These are phyloP conservation scores for Himalopsyche tibetana DNA, from an alignment of 2,888 invertebrate genomes.

Conservation along the genomic window DNA sequence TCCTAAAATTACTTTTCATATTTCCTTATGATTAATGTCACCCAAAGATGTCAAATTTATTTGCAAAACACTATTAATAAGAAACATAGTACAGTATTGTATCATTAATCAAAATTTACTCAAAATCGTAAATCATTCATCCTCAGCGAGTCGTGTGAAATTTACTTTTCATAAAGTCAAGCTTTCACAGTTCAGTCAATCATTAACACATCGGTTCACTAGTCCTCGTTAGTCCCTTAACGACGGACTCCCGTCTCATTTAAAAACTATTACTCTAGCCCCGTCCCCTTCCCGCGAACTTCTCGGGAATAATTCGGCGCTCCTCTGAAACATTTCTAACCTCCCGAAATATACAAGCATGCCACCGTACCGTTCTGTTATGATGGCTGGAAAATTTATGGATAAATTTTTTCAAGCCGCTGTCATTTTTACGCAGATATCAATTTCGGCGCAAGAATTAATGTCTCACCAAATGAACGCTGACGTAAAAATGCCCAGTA, in stretches of 20 bases:
- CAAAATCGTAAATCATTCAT: constrained; percentile 54
- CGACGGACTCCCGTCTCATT: constrained; percentile 73
- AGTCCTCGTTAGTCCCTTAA: constrained; percentile 60
- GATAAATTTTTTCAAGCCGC: constrained; percentile 54
- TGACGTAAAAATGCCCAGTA: constrained; percentile 66
- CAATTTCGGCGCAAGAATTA: constrained; percentile 64
- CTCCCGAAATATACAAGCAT: constrained; percentile 48
- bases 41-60: constrained; percentile 11
- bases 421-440: constrained; percentile 63
- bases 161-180: constrained; percentile 58
- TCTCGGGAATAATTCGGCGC: constrained; percentile 36
- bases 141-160: constrained; percentile 56
- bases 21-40: constrained; percentile 27
- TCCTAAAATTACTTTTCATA: neutral
- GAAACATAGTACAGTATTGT: neutral
- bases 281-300: constrained; percentile 32
- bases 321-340: constrained; percentile 17
- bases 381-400: constrained; percentile 62
- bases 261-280: constrained; percentile 73
- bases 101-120: constrained; percentile 45
- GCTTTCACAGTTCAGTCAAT: constrained; percentile 55
- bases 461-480: constrained; percentile 65
- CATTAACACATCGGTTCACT: constrained; percentile 61
- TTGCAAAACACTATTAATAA: constrained; percentile 43
- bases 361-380: constrained; percentile 54